phyloP scores from a whole-genome alignment of 2,888 invertebrate genomes.

The Dasysyrphus albostriatus region DNA sequence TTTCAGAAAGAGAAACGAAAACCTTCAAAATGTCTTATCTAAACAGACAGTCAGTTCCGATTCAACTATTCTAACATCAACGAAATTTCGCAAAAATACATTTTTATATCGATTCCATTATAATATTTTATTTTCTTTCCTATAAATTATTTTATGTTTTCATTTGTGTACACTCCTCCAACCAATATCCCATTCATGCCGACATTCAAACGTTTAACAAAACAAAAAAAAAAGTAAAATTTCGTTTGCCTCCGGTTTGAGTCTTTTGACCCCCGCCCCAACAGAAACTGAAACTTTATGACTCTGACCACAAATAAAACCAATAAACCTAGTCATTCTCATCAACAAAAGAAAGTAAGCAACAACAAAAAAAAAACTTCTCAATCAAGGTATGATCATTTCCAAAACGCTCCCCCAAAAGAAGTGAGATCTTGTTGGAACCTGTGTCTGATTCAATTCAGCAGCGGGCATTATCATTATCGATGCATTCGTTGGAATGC shows the following conservation, averaged over 20 bases:
- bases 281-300: conserved; percentile 14
- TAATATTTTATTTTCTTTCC: too few relatives aligned
- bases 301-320: conserved; percentile 37
- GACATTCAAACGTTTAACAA: neutral
- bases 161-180: neutral
- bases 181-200: too few relatives aligned
- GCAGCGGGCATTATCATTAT: neutral
- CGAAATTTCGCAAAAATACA: too few relatives aligned
- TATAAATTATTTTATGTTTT: too few relatives aligned
- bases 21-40: too few relatives aligned
- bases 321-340: conserved; percentile 46
- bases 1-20: too few relatives aligned
- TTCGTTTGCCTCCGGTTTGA: conserved; percentile 43
- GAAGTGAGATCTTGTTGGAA: conserved; percentile 50
- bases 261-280: conserved; percentile 46
- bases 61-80: too few relatives aligned
- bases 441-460: conserved; percentile 39
- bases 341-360: conserved; percentile 60
- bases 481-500: conserved; percentile 51
- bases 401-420: conserved; percentile 48
- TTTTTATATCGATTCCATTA: too few relatives aligned
- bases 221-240: neutral
- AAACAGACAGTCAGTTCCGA: too few relatives aligned
- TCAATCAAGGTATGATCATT: neutral
- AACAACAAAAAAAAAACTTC: neutral